Base-by-base conservation (phyloP, 2,797 vertebrate genomes). In the Catostomus latipinnis region DNA sequence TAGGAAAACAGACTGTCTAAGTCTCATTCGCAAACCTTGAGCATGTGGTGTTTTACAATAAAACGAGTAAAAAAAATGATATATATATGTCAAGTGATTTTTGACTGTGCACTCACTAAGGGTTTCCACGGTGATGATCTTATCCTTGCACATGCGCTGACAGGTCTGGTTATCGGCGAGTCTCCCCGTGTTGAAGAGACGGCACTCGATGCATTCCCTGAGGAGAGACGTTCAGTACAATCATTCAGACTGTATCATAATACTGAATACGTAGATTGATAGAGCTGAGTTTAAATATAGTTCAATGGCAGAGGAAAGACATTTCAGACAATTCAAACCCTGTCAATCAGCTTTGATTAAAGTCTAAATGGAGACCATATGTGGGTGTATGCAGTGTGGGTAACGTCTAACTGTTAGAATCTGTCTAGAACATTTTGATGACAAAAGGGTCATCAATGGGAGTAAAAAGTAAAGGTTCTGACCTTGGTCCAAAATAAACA, bases 201-300 rank as follows among this genome's bases (percentile, higher is more conserved):
- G 90, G 88, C 98, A 99, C 83, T 99, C 98, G 0, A 99, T 96
- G 46, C 98, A 99, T 50, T 98, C 97, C 91, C 98, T 99, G 88
- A 61, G 87, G 49, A 66, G 65, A 78, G 78, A 74, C 0, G 50
- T 56, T 61, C 8, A 73, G 12, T 49, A 65, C 34, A 13, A 69
- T 54, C 18, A 67, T 11, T 12, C 8, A 48, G 22, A 61, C n/a
- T 14, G 54, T 61, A 52, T 46, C 48, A 65, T 9, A 14, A n/a
- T 12, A 4, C n/a, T 34, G 8, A 6, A 18, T 0, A 53, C 8
- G 50, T 5, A 52, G 54, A 11, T 12, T 71, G 43, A 72, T 11
- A 34, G 13, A 43, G 0, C 4, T 16, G n/a, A 73, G 18, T 49
- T 46, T 67, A 67, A 66, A 49, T 43, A 60, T 14, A n/a, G 53